Evolutionary conservation across 2,888 invertebrate species (phyloP).

Genomic region (Troides helena): DNA sequence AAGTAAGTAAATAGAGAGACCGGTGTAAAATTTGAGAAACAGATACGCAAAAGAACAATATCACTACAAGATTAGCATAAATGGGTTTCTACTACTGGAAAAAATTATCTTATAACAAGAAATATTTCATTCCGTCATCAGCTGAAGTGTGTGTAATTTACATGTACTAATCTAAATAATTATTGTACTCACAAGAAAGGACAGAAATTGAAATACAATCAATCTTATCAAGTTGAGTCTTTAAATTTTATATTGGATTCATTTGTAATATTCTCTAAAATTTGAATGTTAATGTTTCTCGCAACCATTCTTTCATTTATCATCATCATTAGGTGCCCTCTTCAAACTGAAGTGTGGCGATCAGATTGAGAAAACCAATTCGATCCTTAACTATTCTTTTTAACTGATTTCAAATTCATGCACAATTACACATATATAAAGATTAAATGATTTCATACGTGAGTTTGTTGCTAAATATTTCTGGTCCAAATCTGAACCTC

Average conservation of each 20-base stretch:
- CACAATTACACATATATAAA: too few species aligned
- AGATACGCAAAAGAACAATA: background rate
- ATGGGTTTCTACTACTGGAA: too few species aligned
- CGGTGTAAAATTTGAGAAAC: background rate
- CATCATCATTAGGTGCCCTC: background rate
- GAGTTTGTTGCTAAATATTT: too few species aligned
- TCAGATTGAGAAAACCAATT: too few species aligned
- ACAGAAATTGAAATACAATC: background rate
- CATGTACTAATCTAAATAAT: background rate
- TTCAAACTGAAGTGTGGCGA: too few species aligned
- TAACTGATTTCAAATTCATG: too few species aligned
- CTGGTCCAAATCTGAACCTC: background rate
- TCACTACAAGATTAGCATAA: too few species aligned
- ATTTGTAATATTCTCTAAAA: background rate
- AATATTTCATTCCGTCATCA: background rate
- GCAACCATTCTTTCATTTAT: background rate
- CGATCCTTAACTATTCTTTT: too few species aligned
- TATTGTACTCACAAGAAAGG: background rate
- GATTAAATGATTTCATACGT: too few species aligned
- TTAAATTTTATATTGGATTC: too few species aligned
- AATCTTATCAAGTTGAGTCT: background rate
- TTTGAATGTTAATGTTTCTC: background rate
- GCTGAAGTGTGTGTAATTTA: background rate
- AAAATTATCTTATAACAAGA: background rate
- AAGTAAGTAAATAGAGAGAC: slow-evolving; percentile 76